Conservation (phyloP, 2,797 vertebrate species). For the Leuciscus waleckii region DNA sequence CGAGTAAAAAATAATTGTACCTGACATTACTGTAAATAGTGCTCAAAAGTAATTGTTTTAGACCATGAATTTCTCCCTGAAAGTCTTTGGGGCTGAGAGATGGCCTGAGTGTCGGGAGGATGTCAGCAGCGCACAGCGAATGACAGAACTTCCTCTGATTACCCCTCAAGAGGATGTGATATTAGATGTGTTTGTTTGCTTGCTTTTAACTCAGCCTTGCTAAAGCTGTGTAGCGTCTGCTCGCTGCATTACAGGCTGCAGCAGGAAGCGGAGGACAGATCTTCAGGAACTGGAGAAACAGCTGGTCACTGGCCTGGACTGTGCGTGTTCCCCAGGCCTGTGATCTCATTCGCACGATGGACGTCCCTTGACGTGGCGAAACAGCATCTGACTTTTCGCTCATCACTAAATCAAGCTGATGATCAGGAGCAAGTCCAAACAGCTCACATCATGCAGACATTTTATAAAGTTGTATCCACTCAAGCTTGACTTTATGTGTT, state of each 20-base stretch:
- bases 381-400: slow-evolving; percentile 57
- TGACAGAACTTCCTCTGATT: slow-evolving; percentile 42
- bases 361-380: slow-evolving; percentile 39
- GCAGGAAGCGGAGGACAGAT: slow-evolving; percentile 25
- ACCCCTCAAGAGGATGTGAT: slow-evolving; percentile 6
- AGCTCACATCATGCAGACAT: slow-evolving; percentile 7
- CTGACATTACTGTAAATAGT: not conserved
- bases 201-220: not conserved
- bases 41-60: not conserved
- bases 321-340: slow-evolving; percentile 41
- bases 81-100: slow-evolving; percentile 3
- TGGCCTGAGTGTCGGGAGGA: slow-evolving; percentile 16
- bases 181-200: slow-evolving; percentile 43
- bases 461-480: slow-evolving; percentile 47
- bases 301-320: slow-evolving; percentile 51
- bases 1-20: not conserved
- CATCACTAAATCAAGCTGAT: slow-evolving; percentile 57
- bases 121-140: slow-evolving; percentile 25
- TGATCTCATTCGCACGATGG: slow-evolving; percentile 24
- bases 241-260: slow-evolving; percentile 43
- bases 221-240: slow-evolving; percentile 40
- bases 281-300: slow-evolving; percentile 47
- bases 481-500: slow-evolving; percentile 47
- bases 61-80: not conserved
- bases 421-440: slow-evolving; percentile 43